Base-by-base conservation (phyloP, 2,113 vertebrate species). In the Ibidorhyncha struthersii region DNA sequence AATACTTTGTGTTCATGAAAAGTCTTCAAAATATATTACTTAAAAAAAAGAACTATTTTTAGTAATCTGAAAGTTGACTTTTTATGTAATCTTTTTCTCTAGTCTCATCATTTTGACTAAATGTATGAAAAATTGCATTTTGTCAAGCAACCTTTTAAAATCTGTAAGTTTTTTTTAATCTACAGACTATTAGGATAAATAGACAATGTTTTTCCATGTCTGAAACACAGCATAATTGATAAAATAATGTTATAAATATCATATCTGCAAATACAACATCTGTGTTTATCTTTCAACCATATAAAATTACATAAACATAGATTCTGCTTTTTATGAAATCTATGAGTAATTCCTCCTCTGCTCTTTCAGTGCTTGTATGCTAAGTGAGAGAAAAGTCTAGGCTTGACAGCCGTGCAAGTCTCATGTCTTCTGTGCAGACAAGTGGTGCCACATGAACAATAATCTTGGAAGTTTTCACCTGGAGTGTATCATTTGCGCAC, bases 281-380 rank as follows among this genome's bases (percentile, higher is more conserved):
- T 96, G 91, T 97, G 93, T 97, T 97, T 97, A 89, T 94, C 53
- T 94, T 89, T 96, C 65, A 87, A 79, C 58, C 36, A 41, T 70
- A 63, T 91, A 91, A 96, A 97, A 96, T 96, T 81, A 50, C 87
- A 94, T 89, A 96, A 97, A 97, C 94, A 97, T 89, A 58, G 83
- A 93, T 95, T 91, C 65, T 96, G 56, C 43, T 92, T 95, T 93
- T 96, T 85, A 82, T 85, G 84, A 97, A 96, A 93, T 89, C 45
- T 93, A 10, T 97, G 86, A 96, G 83, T 96, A 96, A 97, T 87
- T 96, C 65, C 78, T 96, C 53, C 84, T 89, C 83, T 96, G 43
- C 65, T 93, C 53, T 89, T 94, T 76, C 96, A 77, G 45, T 82
- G 23, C 77, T 94, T 69, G 30, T 82, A 53, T 2, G 4, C 8